Conservation (phyloP, 2,888 invertebrate genomes). For the Caenorhabditis wallacei region DNA sequence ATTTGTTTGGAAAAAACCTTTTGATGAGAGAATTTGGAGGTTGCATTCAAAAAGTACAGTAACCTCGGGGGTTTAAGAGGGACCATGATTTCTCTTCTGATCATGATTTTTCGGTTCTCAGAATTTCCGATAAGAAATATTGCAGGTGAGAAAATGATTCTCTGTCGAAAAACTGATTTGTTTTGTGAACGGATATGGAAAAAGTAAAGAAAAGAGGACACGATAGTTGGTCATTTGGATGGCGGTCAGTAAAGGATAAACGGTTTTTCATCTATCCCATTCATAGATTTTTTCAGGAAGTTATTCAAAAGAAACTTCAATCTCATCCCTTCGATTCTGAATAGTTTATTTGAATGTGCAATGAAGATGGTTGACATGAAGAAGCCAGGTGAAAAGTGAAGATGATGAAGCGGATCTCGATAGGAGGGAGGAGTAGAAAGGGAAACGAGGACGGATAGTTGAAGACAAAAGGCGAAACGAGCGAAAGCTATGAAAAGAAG, state of each 20-base stretch:
- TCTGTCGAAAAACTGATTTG: background rate
- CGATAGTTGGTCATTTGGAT: slow-evolving; percentile 28
- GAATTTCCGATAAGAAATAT: background rate
- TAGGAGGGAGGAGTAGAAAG: slow-evolving; percentile 32
- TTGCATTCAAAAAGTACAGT: too few species aligned
- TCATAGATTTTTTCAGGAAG: background rate
- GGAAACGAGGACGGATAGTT: slow-evolving; percentile 46
- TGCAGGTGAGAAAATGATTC: slow-evolving; percentile 2
- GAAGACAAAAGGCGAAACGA: slow-evolving; percentile 51
- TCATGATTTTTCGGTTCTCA: too few species aligned
- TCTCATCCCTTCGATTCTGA: background rate
- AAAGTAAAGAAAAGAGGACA: slow-evolving; percentile 35
- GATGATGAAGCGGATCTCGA: slow-evolving; percentile 63
- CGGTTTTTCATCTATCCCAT: slow-evolving; percentile 31
- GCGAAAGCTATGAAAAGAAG: slow-evolving; percentile 42
- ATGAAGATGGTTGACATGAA: slow-evolving; percentile 21
- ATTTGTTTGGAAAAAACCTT: background rate
- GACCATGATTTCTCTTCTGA: too few species aligned
- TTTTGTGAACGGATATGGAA: slow-evolving; percentile 23
- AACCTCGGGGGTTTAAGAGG: background rate
- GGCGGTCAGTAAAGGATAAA: slow-evolving; percentile 40
- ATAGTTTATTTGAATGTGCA: slow-evolving; percentile 1
- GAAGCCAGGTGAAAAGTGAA: slow-evolving; percentile 64
- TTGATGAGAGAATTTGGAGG: too few species aligned
- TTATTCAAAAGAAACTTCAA: background rate